Evolutionary conservation across 2,797 vertebrate genomes (phyloP).

Genomic region (Parotocinclus haroldoi): DNA sequence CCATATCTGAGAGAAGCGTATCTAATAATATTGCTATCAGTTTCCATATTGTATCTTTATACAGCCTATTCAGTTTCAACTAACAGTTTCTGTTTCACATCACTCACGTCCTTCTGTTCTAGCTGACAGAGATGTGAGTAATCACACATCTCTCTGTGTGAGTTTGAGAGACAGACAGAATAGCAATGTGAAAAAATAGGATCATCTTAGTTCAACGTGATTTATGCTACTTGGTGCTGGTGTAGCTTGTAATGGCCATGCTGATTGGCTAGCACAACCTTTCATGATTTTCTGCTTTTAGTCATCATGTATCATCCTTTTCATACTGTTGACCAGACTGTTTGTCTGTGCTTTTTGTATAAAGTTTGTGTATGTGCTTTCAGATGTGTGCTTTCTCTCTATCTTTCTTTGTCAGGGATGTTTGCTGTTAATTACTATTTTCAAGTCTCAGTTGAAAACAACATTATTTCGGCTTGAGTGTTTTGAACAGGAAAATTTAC

Average conservation of each 20-base stretch:
- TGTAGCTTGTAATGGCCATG: neutral
- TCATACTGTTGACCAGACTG: too few relatives aligned
- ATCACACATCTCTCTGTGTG: constrained; percentile 40
- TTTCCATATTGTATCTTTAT: neutral
- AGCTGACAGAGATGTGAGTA: constrained; percentile 61
- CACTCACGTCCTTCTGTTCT: constrained; percentile 36
- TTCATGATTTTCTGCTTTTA: neutral
- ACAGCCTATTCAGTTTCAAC: constrained; percentile 51
- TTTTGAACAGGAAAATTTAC: constrained; percentile 40
- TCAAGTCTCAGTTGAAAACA: constrained; percentile 50
- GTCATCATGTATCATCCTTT: too few relatives aligned
- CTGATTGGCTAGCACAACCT: neutral
- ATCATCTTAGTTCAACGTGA: too few relatives aligned
- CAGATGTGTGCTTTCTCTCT: neutral
- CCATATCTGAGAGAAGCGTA: too few relatives aligned
- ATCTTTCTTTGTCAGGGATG: constrained; percentile 36
- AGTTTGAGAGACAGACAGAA: constrained; percentile 12
- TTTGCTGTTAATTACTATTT: constrained; percentile 69
- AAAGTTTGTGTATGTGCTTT: too few relatives aligned
- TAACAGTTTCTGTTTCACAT: constrained; percentile 57
- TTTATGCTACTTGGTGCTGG: constrained; percentile 8
- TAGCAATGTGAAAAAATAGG: too few relatives aligned
- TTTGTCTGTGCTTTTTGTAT: too few relatives aligned
- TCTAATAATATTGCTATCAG: too few relatives aligned
- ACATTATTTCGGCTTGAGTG: constrained; percentile 34